These are phyloP conservation scores for Ptilorrhoa leucosticta DNA, from an alignment of 2,113 vertebrate genomes.

Conservation along the genomic window DNA sequence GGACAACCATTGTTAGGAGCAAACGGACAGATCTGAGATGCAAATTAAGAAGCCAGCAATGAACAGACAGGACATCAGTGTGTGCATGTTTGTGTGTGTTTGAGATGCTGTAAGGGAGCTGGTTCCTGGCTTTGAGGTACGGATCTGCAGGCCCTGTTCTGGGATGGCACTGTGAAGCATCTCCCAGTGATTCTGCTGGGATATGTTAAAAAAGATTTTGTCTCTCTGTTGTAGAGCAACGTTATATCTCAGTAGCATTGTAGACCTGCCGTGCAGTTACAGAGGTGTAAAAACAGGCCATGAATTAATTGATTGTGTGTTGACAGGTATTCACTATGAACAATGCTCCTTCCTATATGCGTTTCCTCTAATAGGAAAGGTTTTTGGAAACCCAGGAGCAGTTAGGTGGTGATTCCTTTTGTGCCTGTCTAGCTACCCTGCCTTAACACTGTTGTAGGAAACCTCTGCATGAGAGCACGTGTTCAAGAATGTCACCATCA, in stretches of 20 bases:
- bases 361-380: neutral
- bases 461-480: rapidly evolving
- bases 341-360: rapidly evolving
- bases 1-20: slow-evolving; percentile 21
- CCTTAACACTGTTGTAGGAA: neutral
- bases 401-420: neutral
- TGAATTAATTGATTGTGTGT: neutral
- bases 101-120: neutral
- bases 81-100: neutral
- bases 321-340: neutral
- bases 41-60: neutral
- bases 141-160: neutral
- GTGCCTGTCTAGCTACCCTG: neutral
- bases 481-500: neutral
- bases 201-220: neutral
- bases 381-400: neutral
- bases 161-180: neutral
- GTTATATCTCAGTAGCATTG: rapidly evolving
- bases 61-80: neutral
- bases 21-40: slow-evolving; percentile 18
- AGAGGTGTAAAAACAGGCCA: neutral
- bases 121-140: neutral
- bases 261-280: neutral
- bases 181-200: neutral
- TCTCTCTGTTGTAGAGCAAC: neutral